Base-by-base conservation (phyloP, 2,113 vertebrate species). In the Tachysurus vachellii region DNA sequence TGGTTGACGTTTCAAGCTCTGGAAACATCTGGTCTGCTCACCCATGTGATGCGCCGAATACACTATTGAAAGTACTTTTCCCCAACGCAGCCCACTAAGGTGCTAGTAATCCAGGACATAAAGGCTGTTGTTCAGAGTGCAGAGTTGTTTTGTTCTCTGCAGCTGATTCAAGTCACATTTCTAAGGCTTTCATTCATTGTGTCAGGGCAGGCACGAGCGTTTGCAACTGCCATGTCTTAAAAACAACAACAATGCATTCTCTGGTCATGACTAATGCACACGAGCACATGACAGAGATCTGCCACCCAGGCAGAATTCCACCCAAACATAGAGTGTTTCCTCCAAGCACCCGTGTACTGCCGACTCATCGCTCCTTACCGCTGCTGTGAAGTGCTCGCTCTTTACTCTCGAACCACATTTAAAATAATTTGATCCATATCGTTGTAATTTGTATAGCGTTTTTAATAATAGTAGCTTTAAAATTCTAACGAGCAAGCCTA, bases 161-260 rank as follows among this genome's bases (percentile, higher is more conserved):
- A 93, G 93, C 92, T 93, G 91, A 93, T 94, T 94, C 94, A 95
- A 94, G 94, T 93, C 89, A 92, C 91, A 91, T 94, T 93, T 95
- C 93, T 95, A 93, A 95, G 93, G 94, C 94, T 93, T 89, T 89
- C 92, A 93, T 94, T 95, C 94, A 95, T 91, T 91, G 91, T 91
- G 92, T 54, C 54, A 80, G 77, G 53, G 90, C 88, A 66, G 42
- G 53, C 91, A 91, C 91, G 91, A 93, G 93, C 92, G 89, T 92
- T 89, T 85, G 90, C 93, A 91, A 92, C 90, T 87, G 93, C 92
- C 93, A 89, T 93, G 93, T 95, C 95, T 95, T 95, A 93, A 95
- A 95, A 95, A 94, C 93, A 91, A 91, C 92, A 91, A 95, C 95
- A 95, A 94, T 94, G 94, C 94, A 95, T 95, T 95, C 93, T 89